Percentiles rank a stretch among this genome's conserved stretches.
These are phyloP conservation scores for Hetaerina titia DNA, from an alignment of 2,888 invertebrate species.

Conservation along the genomic window DNA sequence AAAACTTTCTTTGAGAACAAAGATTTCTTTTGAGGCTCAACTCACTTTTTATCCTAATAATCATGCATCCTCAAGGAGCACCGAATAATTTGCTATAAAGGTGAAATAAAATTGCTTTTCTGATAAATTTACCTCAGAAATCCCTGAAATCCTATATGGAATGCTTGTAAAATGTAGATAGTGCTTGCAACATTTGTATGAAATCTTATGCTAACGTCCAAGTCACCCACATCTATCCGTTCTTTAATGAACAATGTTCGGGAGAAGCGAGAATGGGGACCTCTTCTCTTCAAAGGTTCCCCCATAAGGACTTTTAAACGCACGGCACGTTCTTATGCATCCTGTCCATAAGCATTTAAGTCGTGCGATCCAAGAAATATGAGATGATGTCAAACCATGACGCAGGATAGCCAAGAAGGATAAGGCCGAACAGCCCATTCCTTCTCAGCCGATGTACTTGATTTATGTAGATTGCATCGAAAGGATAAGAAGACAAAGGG, in stretches of 20 bases:
- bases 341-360: constrained; percentile 62
- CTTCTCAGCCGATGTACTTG: constrained; percentile 53
- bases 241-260: neutral
- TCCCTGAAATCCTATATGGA: too few relatives aligned
- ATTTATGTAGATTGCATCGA: constrained; percentile 61
- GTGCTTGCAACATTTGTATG: too few relatives aligned
- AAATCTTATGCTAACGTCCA: neutral
- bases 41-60: too few relatives aligned
- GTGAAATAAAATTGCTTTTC: too few relatives aligned
- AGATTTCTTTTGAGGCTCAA: too few relatives aligned
- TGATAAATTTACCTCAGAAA: too few relatives aligned
- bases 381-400: constrained; percentile 66
- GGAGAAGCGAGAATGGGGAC: neutral
- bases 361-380: constrained; percentile 63
- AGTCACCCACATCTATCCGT: neutral
- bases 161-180: too few relatives aligned
- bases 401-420: constrained; percentile 49
- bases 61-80: too few relatives aligned
- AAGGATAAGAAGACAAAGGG: constrained; percentile 46
- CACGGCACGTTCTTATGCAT: constrained; percentile 62
- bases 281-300: neutral
- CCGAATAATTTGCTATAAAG: too few relatives aligned
- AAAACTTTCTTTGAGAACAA: too few relatives aligned
- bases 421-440: constrained; percentile 47
- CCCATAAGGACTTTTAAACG: constrained; percentile 44